Conservation (phyloP, 2,888 invertebrate genomes). For the Lydus trimaculatus region DNA sequence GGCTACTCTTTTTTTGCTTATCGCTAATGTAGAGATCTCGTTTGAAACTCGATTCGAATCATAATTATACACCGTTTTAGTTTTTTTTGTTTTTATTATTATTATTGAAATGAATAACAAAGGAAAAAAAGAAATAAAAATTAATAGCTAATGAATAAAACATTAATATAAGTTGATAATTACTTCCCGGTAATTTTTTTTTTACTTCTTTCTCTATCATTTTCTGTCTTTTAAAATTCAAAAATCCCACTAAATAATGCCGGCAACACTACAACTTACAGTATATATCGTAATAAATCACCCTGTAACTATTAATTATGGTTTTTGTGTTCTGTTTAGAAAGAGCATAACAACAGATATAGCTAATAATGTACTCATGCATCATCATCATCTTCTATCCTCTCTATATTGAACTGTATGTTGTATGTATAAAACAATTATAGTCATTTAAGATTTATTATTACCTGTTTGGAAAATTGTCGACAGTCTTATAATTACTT, state of each 20-base stretch:
- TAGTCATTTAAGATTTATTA: neutral
- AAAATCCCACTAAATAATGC: neutral
- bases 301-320: neutral
- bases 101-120: neutral
- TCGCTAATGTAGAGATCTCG: neutral
- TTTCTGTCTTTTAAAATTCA: neutral
- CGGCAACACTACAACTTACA: neutral
- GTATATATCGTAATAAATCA: neutral
- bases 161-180: neutral
- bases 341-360: neutral
- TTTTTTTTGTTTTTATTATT: neutral
- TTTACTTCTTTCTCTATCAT: neutral
- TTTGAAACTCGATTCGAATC: neutral
- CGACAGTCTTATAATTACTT: constrained; percentile 2
- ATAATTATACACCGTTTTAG: neutral
- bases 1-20: neutral
- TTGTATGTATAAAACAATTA: constrained; percentile 6
- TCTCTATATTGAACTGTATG: neutral
- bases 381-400: neutral
- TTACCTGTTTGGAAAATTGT: constrained; percentile 1
- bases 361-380: constrained; percentile 4
- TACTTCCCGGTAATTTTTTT: neutral
- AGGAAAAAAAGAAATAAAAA: neutral
- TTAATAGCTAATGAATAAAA: neutral
- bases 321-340: neutral